Evolutionary conservation across 2,888 invertebrate species (phyloP).

Genomic region (Eupsilia transversa): DNA sequence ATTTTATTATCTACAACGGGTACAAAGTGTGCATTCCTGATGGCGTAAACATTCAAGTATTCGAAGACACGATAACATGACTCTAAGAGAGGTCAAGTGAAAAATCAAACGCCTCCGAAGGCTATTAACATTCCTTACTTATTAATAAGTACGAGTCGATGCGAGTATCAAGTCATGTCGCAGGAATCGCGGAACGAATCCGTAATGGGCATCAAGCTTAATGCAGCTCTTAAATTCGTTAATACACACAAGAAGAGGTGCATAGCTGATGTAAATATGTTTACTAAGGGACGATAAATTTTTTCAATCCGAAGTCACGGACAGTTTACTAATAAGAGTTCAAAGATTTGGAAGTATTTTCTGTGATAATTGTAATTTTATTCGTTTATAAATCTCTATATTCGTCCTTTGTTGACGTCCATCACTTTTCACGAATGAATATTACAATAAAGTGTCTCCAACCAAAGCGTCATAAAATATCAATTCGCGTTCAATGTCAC

Average conservation of each 20-base stretch:
- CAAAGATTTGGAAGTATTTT: constrained; percentile 20
- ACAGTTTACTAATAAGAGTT: constrained; percentile 8
- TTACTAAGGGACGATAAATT: constrained; percentile 15
- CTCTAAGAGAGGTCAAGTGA: constrained; percentile 77
- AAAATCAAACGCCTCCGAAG: constrained; percentile 78
- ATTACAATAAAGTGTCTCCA: constrained; percentile 53
- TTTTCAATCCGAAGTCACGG: constrained; percentile 13
- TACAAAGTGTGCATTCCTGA: constrained; percentile 72
- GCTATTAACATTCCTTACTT: constrained; percentile 81
- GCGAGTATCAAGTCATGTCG: constrained; percentile 72
- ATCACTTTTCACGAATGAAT: constrained; percentile 45
- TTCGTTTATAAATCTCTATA: constrained; percentile 28
- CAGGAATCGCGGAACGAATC: constrained; percentile 76
- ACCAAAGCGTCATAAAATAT: constrained; percentile 52
- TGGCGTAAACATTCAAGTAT: constrained; percentile 75
- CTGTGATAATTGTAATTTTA: constrained; percentile 15
- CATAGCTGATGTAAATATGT: constrained; percentile 31
- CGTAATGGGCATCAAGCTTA: constrained; percentile 63
- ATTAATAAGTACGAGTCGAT: constrained; percentile 75
- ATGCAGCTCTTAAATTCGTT: constrained; percentile 49
- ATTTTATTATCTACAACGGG: constrained; percentile 78
- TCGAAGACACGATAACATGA: constrained; percentile 74
- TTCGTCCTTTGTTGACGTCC: constrained; percentile 43
- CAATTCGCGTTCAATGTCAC: constrained; percentile 64
- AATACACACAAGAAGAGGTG: constrained; percentile 34